Base-by-base conservation (phyloP, 2,797 vertebrate species). In the Setipinna tenuifilis region DNA sequence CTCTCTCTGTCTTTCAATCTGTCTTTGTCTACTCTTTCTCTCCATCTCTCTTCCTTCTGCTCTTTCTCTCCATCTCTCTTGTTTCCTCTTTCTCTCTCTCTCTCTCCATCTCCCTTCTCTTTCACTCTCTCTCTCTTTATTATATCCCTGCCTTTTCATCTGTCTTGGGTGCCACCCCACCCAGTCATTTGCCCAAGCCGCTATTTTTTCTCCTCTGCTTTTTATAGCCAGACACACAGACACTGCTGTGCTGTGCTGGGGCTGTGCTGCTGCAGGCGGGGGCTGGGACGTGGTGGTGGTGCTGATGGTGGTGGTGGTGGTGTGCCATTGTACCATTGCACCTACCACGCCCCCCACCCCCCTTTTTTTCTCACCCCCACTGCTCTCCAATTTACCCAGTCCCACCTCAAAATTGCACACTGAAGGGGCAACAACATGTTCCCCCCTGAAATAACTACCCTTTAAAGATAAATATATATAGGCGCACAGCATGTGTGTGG, bases 381-480 rank as follows among this genome's bases (percentile, higher is more conserved):
- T 41, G 16, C 71, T 19, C 31, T 41, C 71, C 0, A 78, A 6
- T 19, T 44, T 44, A 6, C 35, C 31, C 31, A 21, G 35, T 17
- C 71, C 17, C 71, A 78, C 71, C 71, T 17, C 71, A 41, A 44
- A 19, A 78, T 78, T 44, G 19, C 71, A 78, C 71, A 78, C 31
- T 25, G 31, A 6, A 19, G 35, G 31, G 31, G n/a, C 61, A 65
- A 65, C 35, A 78, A 11, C 71, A 21, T 44, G 17, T 10, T 10
- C 50, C 50, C 50, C 71, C 17, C 50, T 21, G 2, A 59, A 21
- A 59, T 19, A 19, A 19, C 68, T 35, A 17, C 12, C 28, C 12
- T 75, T 35, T 17, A 35, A 78, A 44, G 71, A 14, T 3, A 78
- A 78, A 44, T 78, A 21, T 54, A 54, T 9, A 54, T 14, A 54